These are phyloP conservation scores for Tineola bisselliella DNA, from an alignment of 2,888 invertebrate species.

Conservation along the genomic window DNA sequence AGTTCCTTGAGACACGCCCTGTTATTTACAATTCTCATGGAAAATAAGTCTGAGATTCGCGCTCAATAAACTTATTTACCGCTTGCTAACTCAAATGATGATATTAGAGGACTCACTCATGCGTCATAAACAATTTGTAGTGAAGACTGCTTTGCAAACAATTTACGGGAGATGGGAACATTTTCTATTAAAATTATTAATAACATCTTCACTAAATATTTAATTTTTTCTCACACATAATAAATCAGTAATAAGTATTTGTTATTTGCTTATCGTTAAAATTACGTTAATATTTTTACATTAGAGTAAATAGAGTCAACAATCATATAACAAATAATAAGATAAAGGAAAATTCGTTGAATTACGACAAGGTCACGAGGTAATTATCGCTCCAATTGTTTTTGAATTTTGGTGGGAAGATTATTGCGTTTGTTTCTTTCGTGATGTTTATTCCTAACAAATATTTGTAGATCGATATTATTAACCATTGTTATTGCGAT, in stretches of 20 bases:
- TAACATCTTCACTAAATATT: too few species aligned
- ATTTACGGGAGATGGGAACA: too few species aligned
- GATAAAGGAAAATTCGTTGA: not conserved
- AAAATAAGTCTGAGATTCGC: not conserved
- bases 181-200: too few species aligned
- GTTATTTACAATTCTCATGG: not conserved
- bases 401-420: not conserved
- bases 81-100: conserved; percentile 19
- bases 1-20: not conserved
- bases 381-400: not conserved
- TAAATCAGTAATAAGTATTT: too few species aligned
- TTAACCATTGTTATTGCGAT: too few species aligned
- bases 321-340: not conserved
- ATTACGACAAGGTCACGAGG: not conserved
- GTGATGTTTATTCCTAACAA: not conserved
- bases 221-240: too few species aligned
- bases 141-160: not conserved
- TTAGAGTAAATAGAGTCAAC: not conserved
- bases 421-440: not conserved
- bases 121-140: conserved; percentile 18
- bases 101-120: conserved; percentile 19
- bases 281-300: not conserved
- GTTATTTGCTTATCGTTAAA: not conserved
- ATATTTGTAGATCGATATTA: not conserved
- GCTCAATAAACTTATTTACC: not conserved